phyloP scores from a whole-genome alignment of 2,797 vertebrate genomes.

The Scolopax bukidnonensis region DNA sequence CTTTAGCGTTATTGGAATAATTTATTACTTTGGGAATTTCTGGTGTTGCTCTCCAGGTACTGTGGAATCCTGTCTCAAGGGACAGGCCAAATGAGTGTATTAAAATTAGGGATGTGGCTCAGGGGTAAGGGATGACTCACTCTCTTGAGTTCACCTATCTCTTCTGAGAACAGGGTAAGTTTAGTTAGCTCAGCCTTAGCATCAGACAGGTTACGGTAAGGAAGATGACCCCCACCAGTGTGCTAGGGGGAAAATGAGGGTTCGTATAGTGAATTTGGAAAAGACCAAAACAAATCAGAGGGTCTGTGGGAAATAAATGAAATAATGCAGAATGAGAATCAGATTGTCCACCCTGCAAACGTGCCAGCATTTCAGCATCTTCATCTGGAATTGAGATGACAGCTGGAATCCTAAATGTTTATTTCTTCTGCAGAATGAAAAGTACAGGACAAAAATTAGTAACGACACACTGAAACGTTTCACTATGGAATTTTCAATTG shows the following conservation, averaged over 20 bases:
- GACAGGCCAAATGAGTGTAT: not conserved
- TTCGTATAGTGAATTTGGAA: not conserved
- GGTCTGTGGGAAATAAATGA: not conserved
- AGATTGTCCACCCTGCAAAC: not conserved
- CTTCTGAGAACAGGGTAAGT: not conserved
- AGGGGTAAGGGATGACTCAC: not conserved
- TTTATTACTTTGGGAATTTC: not conserved
- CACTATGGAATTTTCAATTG: not conserved
- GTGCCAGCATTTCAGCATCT: not conserved
- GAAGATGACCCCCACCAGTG: not conserved
- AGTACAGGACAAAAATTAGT: slow-evolving; percentile 21
- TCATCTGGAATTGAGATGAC: slow-evolving; percentile 11
- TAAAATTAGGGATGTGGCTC: not conserved
- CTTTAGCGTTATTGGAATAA: not conserved
- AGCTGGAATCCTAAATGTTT: slow-evolving; percentile 17
- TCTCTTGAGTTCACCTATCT: not conserved
- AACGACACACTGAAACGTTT: not conserved
- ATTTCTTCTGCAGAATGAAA: slow-evolving; percentile 9
- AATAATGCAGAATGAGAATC: not conserved
- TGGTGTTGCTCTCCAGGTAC: not conserved
- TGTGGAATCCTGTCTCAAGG: not conserved
- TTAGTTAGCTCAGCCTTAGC: not conserved
- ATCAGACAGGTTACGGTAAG: not conserved
- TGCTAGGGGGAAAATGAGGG: not conserved
- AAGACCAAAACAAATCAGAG: not conserved